Conservation (phyloP, 2,113 vertebrate species). For the Phalacrocorax pelagicus region DNA sequence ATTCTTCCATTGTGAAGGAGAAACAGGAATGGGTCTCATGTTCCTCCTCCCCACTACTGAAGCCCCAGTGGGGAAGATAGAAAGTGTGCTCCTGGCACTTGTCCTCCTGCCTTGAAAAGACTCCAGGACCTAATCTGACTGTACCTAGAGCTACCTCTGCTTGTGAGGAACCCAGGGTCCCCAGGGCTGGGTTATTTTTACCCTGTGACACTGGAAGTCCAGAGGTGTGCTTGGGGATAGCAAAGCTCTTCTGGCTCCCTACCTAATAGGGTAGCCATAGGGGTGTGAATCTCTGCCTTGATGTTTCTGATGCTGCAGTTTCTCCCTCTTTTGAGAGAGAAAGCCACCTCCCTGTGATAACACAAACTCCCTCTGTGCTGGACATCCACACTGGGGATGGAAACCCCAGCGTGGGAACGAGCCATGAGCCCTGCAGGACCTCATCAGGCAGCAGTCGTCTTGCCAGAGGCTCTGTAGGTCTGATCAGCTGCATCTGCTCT, state of each 20-base stretch:
- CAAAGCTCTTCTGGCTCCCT: background rate
- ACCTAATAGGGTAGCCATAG: background rate
- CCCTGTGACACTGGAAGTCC: background rate
- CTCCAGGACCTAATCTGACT: background rate
- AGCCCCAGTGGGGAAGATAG: background rate
- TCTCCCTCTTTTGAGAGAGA: background rate
- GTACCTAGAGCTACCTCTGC: background rate
- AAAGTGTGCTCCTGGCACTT: background rate
- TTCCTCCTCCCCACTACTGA: background rate
- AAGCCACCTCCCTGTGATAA: background rate
- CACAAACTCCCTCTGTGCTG: background rate
- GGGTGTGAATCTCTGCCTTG: background rate
- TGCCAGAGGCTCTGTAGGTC: background rate
- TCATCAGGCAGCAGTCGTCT: accelerated
- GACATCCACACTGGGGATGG: background rate
- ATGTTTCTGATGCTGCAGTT: background rate
- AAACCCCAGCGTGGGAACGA: accelerated
- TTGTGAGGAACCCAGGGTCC: background rate
- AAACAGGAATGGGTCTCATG: background rate
- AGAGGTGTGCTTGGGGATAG: background rate
- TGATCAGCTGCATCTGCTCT: background rate
- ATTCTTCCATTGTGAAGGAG: constrained; percentile 39
- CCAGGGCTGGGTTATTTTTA: background rate
- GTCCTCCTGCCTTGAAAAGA: background rate
- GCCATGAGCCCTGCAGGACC: background rate